These are phyloP conservation scores for Peromyscus californicus DNA, from an alignment of 2,113 vertebrate species.

Conservation along the genomic window DNA sequence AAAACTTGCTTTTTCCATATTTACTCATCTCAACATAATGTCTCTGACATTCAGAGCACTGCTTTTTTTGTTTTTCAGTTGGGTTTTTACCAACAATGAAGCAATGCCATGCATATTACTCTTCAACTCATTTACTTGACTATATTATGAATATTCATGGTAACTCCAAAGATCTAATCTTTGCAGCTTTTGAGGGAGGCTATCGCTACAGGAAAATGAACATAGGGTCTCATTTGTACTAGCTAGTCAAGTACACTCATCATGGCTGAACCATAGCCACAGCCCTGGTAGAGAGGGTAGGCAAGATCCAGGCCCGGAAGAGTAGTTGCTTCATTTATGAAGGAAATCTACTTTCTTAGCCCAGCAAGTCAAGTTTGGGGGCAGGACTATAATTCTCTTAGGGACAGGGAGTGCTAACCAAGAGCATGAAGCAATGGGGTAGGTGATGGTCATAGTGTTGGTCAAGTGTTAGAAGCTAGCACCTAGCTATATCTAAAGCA, in stretches of 20 bases:
- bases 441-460: background rate
- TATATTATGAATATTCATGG: background rate
- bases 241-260: background rate
- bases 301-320: background rate
- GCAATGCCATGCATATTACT: conserved; percentile 22
- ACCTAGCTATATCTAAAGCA: background rate
- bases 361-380: background rate
- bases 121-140: background rate
- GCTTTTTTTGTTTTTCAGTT: background rate
- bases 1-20: background rate
- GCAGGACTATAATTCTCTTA: background rate
- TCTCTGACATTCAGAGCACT: background rate
- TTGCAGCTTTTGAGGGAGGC: background rate
- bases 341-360: background rate
- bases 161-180: background rate
- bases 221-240: too few species aligned
- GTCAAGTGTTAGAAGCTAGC: background rate
- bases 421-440: background rate
- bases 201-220: background rate
- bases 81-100: conserved; percentile 36
- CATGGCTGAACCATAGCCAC: background rate
- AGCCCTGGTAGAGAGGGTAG: background rate
- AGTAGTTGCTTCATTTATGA: background rate
- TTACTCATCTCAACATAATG: background rate
- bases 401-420: background rate